Conservation (phyloP, 1,140 invertebrate genomes). For the Campoletis sonorensis region DNA sequence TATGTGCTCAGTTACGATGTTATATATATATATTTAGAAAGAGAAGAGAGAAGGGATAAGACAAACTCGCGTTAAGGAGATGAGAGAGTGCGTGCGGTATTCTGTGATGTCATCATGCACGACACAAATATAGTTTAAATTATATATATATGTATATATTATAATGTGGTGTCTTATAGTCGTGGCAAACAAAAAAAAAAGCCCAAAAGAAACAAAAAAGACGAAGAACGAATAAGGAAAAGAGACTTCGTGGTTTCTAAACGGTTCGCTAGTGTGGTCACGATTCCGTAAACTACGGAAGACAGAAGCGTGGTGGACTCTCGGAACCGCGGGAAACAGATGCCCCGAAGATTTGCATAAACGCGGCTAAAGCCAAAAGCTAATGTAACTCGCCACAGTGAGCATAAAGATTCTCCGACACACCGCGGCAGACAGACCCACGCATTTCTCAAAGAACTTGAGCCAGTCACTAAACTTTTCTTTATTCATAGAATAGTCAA, state of each 20-base stretch:
- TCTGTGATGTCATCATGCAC: slow-evolving; percentile 61
- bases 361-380: slow-evolving; percentile 65
- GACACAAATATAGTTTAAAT: slow-evolving; percentile 44
- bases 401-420: slow-evolving; percentile 60
- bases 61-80: slow-evolving; percentile 27
- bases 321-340: slow-evolving; percentile 64
- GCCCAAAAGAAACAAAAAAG: not conserved
- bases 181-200: not conserved
- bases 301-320: not conserved
- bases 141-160: not conserved
- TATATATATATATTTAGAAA: slow-evolving; percentile 41
- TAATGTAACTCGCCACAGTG: slow-evolving; percentile 58
- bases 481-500: slow-evolving; percentile 63
- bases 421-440: slow-evolving; percentile 37
- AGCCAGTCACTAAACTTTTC: slow-evolving; percentile 57
- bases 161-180: not conserved
- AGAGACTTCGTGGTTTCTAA: not conserved
- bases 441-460: slow-evolving; percentile 17
- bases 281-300: not conserved
- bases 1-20: slow-evolving; percentile 21
- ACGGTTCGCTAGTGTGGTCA: slow-evolving; percentile 13
- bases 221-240: not conserved
- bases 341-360: slow-evolving; percentile 70
- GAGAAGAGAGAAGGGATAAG: not conserved
- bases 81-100: slow-evolving; percentile 40